Base-by-base conservation (phyloP, 2,797 vertebrate genomes). In the Danio tinwini region DNA sequence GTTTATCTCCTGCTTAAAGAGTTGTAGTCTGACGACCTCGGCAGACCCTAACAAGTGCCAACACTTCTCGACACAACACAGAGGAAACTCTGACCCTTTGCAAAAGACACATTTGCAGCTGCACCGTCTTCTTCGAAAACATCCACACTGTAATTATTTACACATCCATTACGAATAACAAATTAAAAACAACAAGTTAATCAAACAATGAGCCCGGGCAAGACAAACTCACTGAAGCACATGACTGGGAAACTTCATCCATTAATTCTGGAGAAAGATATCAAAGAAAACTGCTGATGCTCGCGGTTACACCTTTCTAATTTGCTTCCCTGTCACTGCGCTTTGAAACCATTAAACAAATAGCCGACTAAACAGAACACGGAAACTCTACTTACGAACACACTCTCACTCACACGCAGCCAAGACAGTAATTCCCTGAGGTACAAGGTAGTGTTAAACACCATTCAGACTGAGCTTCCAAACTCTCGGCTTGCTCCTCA, bases 401-500 rank as follows among this genome's bases (percentile, higher is more conserved):
- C 61, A 59, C 42, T 67, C 58, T 56, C 65, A 64, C 52, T 72
- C 62, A 16, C 40, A 73, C 10, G 75, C 29, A 74, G 11, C 21
- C 45, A 63, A 40, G 39, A 47, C n/a, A 37, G 72, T 72, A 70
- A 65, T 37, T 71, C 69, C 71, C 56, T 45, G 76, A 53, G 53
- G n/a, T 45, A 52, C 64, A 14, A 9, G 13, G 77, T 68, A 55
- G 55, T 71, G 65, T 78, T 78, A 64, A 55, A 71, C 78, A 45
- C 9, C 65, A 67, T 78, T 82, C 75, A 69, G 37, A 65, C 21
- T 70, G 49, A 80, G 55, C 49, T 16, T 76, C 76, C 52, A 74
- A 42, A 42, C 81, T 79, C 76, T 69, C 63, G 50, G 47, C 59
- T 68, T 74, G 76, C 63, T 71, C 52, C 70, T 74, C 59, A 67